Percentiles rank a stretch among this genome's conserved stretches.
phyloP scores from a whole-genome alignment of 2,113 vertebrate genomes.

The Otocyon megalotis region DNA sequence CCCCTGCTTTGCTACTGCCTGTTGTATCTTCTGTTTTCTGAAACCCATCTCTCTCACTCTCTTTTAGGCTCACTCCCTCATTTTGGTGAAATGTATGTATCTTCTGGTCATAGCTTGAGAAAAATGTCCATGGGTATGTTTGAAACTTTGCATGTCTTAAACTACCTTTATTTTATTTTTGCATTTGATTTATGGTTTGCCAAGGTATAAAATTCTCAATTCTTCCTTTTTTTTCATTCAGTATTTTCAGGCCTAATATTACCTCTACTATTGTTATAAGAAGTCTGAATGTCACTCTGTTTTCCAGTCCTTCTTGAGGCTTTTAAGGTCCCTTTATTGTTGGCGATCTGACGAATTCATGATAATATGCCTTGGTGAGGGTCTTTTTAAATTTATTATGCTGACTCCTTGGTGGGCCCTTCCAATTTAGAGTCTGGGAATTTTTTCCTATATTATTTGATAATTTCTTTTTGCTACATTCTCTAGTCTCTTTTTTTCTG shows the following conservation, averaged over 20 bases:
- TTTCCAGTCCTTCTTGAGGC: background rate
- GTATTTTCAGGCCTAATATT: background rate
- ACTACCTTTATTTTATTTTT: constrained; percentile 41
- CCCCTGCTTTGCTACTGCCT: background rate
- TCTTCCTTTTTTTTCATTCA: background rate
- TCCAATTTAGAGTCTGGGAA: background rate
- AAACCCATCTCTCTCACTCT: background rate
- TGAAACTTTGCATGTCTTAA: background rate
- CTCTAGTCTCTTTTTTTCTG: background rate
- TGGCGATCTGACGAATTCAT: background rate
- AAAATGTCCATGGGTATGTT: background rate
- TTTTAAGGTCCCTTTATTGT: background rate
- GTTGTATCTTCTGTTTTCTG: background rate
- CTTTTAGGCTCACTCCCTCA: background rate
- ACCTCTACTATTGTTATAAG: background rate
- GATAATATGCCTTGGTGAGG: background rate
- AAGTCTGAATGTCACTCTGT: background rate
- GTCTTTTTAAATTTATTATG: background rate
- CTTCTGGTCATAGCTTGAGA: background rate
- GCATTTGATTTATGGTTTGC: background rate
- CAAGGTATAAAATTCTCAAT: background rate
- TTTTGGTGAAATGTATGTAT: background rate
- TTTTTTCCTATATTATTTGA: constrained; percentile 1
- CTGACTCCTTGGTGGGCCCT: background rate
- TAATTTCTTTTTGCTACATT: background rate